These are phyloP conservation scores for Salarias fasciatus DNA, from an alignment of 2,797 vertebrate genomes.

Conservation along the genomic window DNA sequence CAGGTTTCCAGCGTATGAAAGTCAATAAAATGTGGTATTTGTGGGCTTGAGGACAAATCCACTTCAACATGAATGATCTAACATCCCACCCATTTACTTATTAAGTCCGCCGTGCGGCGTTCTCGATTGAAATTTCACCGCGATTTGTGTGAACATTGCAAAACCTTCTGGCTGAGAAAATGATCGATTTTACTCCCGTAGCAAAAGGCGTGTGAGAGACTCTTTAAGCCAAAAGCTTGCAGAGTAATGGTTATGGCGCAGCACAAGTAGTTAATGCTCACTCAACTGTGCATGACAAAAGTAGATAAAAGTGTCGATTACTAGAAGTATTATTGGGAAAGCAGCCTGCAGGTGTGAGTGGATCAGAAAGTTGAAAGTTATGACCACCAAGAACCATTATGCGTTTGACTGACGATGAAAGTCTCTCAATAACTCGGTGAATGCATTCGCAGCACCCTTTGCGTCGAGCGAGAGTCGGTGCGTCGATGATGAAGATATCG, in stretches of 20 bases:
- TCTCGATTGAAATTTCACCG: slow-evolving; percentile 46
- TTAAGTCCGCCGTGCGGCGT: slow-evolving; percentile 35
- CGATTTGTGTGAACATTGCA: slow-evolving; percentile 58
- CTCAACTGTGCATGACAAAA: slow-evolving; percentile 57
- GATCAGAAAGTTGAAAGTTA: slow-evolving; percentile 58
- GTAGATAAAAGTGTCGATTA: slow-evolving; percentile 64
- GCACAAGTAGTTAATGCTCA: slow-evolving; percentile 71
- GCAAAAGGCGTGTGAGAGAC: slow-evolving; percentile 64
- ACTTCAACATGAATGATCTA: slow-evolving; percentile 67
- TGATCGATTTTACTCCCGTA: slow-evolving; percentile 56
- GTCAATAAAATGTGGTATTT: slow-evolving; percentile 81
- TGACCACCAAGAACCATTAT: slow-evolving; percentile 49
- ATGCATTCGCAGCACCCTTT: slow-evolving; percentile 36
- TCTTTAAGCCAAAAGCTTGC: slow-evolving; percentile 66
- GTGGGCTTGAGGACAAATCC: slow-evolving; percentile 80
- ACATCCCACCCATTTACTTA: slow-evolving; percentile 57
- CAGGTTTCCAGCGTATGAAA: slow-evolving; percentile 62
- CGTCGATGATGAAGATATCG: slow-evolving; percentile 55
- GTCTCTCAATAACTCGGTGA: slow-evolving; percentile 22
- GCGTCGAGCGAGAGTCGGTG: slow-evolving; percentile 5
- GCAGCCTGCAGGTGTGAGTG: slow-evolving; percentile 46
- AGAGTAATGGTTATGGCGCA: slow-evolving; percentile 56
- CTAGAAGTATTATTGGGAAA: slow-evolving; percentile 33
- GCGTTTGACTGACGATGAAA: slow-evolving; percentile 24
- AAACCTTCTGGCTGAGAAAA: slow-evolving; percentile 68